These are phyloP conservation scores for Metalampra italica DNA, from an alignment of 2,888 invertebrate species.

Conservation along the genomic window DNA sequence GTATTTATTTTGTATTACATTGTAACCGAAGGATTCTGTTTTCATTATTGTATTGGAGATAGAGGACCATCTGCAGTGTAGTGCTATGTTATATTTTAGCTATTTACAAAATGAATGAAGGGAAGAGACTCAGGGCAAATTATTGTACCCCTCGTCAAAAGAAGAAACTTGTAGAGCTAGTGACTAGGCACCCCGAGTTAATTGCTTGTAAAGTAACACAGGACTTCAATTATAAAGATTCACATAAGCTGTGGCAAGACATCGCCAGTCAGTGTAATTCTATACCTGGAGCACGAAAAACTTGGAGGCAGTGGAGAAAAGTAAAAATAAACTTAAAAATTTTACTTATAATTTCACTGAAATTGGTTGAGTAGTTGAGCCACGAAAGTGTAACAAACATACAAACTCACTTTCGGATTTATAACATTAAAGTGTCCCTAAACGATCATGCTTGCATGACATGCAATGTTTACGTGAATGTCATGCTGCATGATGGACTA, in stretches of 20 bases:
- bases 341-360: neutral
- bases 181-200: constrained; percentile 56
- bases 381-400: too few relatives aligned
- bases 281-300: constrained; percentile 60
- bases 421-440: too few relatives aligned
- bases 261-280: constrained; percentile 62
- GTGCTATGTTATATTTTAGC: neutral
- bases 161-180: constrained; percentile 56
- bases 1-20: too few relatives aligned
- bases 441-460: too few relatives aligned
- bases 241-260: constrained; percentile 54
- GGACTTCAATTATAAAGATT: constrained; percentile 51
- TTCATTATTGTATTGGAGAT: too few relatives aligned
- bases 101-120: constrained; percentile 44
- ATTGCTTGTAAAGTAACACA: constrained; percentile 52
- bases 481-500: too few relatives aligned
- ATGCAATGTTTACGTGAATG: too few relatives aligned
- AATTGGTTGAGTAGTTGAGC: too few relatives aligned
- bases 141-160: constrained; percentile 58
- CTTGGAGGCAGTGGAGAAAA: constrained; percentile 70
- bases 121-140: constrained; percentile 42
- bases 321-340: constrained; percentile 23
- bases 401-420: too few relatives aligned
- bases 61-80: too few relatives aligned
- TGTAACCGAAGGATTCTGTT: too few relatives aligned